phyloP scores from a whole-genome alignment of 2,888 invertebrate genomes.

The Acronicta alni region DNA sequence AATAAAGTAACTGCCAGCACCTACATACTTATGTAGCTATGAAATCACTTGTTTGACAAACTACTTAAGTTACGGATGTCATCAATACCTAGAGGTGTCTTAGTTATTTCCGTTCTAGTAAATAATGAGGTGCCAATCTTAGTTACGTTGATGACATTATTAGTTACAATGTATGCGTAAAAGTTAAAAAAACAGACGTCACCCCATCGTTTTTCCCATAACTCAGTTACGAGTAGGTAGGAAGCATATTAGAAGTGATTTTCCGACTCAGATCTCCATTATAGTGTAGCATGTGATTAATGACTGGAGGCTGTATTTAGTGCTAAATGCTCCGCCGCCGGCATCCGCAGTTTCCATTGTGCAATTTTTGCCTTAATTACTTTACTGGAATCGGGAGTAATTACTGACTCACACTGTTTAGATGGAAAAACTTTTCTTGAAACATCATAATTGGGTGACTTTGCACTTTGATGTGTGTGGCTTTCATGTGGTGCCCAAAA shows the following conservation, averaged over 20 bases:
- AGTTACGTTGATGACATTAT: too few species aligned
- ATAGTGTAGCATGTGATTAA: slow-evolving; percentile 40
- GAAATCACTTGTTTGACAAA: slow-evolving; percentile 38
- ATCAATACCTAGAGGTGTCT: background rate
- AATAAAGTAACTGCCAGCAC: background rate
- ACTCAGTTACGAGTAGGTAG: slow-evolving; percentile 3
- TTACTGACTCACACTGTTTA: slow-evolving; percentile 37
- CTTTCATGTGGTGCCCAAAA: too few species aligned
- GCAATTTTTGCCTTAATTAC: slow-evolving; percentile 33
- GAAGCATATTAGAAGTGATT: slow-evolving; percentile 33
- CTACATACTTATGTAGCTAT: slow-evolving; percentile 1
- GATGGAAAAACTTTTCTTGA: slow-evolving; percentile 17
- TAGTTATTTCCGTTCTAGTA: slow-evolving; percentile 1
- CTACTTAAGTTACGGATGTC: slow-evolving; percentile 18
- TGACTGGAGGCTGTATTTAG: slow-evolving; percentile 20
- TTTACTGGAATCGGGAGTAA: slow-evolving; percentile 35
- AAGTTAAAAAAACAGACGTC: background rate
- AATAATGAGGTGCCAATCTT: background rate
- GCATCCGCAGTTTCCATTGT: slow-evolving; percentile 41
- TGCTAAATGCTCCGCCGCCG: slow-evolving; percentile 23
- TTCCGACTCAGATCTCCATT: slow-evolving; percentile 37
- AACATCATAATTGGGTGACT: too few species aligned
- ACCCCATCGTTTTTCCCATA: slow-evolving; percentile 41
- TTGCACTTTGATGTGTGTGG: too few species aligned
- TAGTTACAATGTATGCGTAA: too few species aligned